Conservation (phyloP, 2,113 vertebrate genomes). For the Paradoxurus hermaphroditus region DNA sequence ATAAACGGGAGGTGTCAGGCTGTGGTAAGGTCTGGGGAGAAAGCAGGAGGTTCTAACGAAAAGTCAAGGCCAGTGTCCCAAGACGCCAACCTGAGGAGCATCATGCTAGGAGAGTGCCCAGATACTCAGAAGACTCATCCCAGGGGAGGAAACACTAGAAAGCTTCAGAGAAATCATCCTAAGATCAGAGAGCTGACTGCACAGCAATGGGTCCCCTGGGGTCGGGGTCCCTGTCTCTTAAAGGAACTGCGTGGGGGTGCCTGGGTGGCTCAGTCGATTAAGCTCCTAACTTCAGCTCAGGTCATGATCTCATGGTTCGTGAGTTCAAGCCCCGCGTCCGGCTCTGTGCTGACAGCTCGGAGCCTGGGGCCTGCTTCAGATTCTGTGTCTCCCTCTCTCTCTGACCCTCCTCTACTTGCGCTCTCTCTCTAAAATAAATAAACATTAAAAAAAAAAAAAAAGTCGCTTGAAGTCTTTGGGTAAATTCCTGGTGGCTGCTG, state of each 20-base stretch:
- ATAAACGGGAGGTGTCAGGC: not conserved
- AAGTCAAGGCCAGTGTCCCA: not conserved
- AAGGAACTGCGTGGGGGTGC: not conserved
- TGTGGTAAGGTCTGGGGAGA: not conserved
- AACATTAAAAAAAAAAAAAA: too few species aligned
- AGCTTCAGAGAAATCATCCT: not conserved
- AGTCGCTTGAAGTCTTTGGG: not conserved
- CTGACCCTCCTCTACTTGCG: too few species aligned
- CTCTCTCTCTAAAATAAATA: too few species aligned
- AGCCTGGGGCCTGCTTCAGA: too few species aligned
- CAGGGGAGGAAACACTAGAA: not conserved
- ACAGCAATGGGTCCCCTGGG: not conserved
- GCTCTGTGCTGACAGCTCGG: too few species aligned
- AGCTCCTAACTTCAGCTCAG: too few species aligned
- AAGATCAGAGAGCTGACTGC: not conserved
- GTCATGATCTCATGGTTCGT: too few species aligned
- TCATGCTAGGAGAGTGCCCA: rapidly evolving
- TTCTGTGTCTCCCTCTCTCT: too few species aligned
- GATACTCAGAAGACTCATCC: too few species aligned
- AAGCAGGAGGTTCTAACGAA: not conserved
- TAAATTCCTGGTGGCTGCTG: not conserved
- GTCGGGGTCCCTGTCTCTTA: not conserved
- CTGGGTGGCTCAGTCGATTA: too few species aligned
- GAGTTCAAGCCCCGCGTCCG: rapidly evolving
- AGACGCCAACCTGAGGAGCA: not conserved